Percentiles rank a stretch among this genome's conserved stretches.
These are phyloP conservation scores for Plumapathes pennacea DNA, from an alignment of 92 coral and sea anemone genomes.

Conservation along the genomic window DNA sequence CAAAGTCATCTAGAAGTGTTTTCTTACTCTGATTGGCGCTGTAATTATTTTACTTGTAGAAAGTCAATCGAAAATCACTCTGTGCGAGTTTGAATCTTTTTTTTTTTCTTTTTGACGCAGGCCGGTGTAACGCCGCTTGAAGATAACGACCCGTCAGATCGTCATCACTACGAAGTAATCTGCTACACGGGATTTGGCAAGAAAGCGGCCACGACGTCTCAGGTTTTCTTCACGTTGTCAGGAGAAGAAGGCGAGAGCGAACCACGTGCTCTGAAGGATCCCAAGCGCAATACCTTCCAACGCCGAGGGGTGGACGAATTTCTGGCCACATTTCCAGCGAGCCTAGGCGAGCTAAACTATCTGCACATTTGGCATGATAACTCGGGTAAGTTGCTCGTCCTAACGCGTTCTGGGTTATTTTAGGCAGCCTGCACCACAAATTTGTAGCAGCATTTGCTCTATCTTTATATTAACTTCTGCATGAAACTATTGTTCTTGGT, in stretches of 20 bases:
- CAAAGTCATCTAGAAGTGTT: too few species aligned
- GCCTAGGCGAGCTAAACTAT: constrained; percentile 78
- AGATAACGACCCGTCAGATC: constrained; percentile 80
- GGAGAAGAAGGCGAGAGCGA: constrained; percentile 87
- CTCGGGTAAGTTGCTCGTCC: constrained; percentile 37
- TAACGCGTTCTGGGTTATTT: too few species aligned
- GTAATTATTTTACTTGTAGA: neutral
- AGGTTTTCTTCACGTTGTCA: constrained; percentile 68
- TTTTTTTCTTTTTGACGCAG: constrained; percentile 27
- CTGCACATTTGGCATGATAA: constrained; percentile 95
- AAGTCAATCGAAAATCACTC: too few species aligned
- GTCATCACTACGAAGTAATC: constrained; percentile 77
- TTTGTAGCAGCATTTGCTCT: too few species aligned
- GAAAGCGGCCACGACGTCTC: constrained; percentile 79
- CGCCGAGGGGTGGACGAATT: constrained; percentile 83
- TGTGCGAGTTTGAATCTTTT: too few species aligned
- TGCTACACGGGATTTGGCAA: constrained; percentile 87
- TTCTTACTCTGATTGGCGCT: too few species aligned
- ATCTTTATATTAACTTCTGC: too few species aligned
- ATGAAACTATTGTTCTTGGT: too few species aligned
- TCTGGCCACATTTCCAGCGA: constrained; percentile 81
- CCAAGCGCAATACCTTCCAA: constrained; percentile 91
- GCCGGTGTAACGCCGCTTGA: constrained; percentile 88
- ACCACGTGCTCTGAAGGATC: constrained; percentile 77
- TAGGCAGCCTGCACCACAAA: too few species aligned